phyloP scores from a whole-genome alignment of 1,140 invertebrate genomes.

The Atta colombica region DNA sequence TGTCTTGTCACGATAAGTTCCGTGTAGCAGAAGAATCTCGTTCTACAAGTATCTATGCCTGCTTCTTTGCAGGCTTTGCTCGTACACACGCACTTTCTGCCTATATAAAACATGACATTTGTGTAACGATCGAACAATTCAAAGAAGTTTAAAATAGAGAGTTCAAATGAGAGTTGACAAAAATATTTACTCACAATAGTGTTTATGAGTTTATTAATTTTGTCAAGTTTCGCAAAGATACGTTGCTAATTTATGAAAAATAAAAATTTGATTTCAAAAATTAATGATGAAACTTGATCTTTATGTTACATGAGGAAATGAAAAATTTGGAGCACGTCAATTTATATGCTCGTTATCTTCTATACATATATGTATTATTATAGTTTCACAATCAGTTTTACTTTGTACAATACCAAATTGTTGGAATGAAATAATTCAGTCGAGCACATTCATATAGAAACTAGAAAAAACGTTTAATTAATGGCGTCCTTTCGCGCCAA shows the following conservation, averaged over 20 bases:
- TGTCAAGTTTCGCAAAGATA: neutral
- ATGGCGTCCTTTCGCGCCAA: slow-evolving; percentile 5
- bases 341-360: neutral
- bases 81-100: slow-evolving; percentile 80
- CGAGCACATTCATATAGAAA: neutral
- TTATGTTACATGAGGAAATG: neutral
- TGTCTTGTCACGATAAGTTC: slow-evolving; percentile 71
- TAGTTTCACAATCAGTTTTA: neutral
- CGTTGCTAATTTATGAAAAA: neutral
- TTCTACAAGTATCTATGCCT: slow-evolving; percentile 75
- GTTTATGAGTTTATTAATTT: neutral
- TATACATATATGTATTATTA: too few species aligned
- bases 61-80: slow-evolving; percentile 78
- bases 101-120: slow-evolving; percentile 49
- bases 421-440: neutral
- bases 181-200: neutral
- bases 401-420: too few species aligned
- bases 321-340: neutral
- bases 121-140: neutral
- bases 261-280: neutral
- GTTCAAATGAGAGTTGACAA: neutral
- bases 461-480: slow-evolving; percentile 18
- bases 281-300: neutral
- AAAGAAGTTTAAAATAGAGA: too few species aligned
- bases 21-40: slow-evolving; percentile 79